Base-by-base conservation (phyloP, 2,797 vertebrate genomes). In the Trematomus bernacchii region DNA sequence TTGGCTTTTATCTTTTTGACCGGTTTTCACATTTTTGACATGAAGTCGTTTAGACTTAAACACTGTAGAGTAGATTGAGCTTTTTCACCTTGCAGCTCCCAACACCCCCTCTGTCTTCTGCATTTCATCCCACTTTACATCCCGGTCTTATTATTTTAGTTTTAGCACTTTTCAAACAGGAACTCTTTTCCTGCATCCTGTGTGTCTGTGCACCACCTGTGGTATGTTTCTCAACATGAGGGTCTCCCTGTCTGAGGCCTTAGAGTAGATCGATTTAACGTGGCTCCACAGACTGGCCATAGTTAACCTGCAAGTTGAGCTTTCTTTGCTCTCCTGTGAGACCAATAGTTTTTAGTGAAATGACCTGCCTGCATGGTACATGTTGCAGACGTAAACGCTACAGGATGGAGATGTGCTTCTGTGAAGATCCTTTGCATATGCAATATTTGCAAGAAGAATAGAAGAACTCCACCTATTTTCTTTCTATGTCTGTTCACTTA, bases 261-360 rank as follows among this genome's bases (percentile, higher is more conserved):
- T 63, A 10, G 27, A 15, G 44, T 63, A 66, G 73, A 71, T 66
- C 66, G 80, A 80, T 84, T 6, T 84, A 80, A 69, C 67, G 12
- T 53, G 71, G 46, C 79, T 69, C 70, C 18, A 2, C 54, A 55
- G 52, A 50, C 65, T 23, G 10, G 13, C 65, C 52, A 19, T n/a
- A 71, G 50, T 37, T 70, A 16, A 81, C 61, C 64, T 88, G 87
- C 85, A 91, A 85, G 81, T 73, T 77, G 86, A 91, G 83, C 80
- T 76, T 21, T 52, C 66, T 53, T n/a, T 23, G 54, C 61, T 62
- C 70, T 72, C 62, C 44, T 75, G 66, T 71, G 61, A 71, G 44
- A n/a, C 55, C 42, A 23, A 15, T 5, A 2, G 19, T 63, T 72
- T 51, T 18, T 52, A 42, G 76, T 80, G 80, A 74, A 54, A 66